These are phyloP conservation scores for Trachymyrmex septentrionalis DNA, from an alignment of 1,140 invertebrate species.

Conservation along the genomic window DNA sequence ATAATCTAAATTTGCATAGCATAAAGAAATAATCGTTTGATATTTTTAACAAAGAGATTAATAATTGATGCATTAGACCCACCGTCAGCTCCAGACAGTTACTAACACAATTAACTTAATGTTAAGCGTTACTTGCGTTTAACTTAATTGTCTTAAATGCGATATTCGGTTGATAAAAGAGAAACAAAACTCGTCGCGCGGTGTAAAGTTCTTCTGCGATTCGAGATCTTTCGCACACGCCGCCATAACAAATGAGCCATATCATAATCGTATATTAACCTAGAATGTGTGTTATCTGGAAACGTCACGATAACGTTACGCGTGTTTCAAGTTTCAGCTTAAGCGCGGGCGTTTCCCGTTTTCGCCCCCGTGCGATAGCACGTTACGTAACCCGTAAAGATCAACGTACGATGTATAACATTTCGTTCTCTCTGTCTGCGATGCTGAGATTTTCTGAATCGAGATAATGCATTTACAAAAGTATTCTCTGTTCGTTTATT, in stretches of 20 bases:
- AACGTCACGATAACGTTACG: conserved; percentile 45
- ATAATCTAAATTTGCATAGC: too few relatives aligned
- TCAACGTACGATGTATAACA: conserved; percentile 20
- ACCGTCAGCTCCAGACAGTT: neutral
- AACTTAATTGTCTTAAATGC: neutral
- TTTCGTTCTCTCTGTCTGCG: neutral
- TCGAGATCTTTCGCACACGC: conserved; percentile 8
- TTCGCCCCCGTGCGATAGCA: conserved; percentile 8
- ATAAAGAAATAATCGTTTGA: too few relatives aligned
- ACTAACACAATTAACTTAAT: neutral
- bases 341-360: conserved; percentile 36
- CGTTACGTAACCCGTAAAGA: conserved; percentile 6
- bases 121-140: neutral
- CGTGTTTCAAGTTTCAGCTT: conserved; percentile 20
- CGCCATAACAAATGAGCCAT: conserved; percentile 7
- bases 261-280: conserved; percentile 51
- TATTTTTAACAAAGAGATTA: too few relatives aligned
- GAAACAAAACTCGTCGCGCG: neutral
- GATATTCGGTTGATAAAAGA: neutral
- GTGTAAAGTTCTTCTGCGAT: conserved; percentile 2
- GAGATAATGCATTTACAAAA: neutral
- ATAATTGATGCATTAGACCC: neutral
- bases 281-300: conserved; percentile 35
- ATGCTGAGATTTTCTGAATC: conserved; percentile 9
- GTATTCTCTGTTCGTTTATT: neutral